These are phyloP conservation scores for Oryzias javanicus DNA, from an alignment of 2,113 vertebrate genomes.

Conservation along the genomic window DNA sequence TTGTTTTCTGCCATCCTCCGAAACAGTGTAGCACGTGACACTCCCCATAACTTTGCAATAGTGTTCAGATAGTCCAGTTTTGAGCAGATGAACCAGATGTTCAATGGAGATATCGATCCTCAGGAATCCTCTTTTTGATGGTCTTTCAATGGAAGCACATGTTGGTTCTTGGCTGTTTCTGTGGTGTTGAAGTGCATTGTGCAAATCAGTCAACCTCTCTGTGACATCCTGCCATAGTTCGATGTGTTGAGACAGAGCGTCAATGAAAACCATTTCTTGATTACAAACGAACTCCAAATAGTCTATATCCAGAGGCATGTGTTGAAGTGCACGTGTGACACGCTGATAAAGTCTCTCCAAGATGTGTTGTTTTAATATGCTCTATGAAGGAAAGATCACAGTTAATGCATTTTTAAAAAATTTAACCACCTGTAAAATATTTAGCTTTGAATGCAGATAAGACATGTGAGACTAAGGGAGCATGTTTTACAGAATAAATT, in stretches of 20 bases:
- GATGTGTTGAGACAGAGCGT: neutral
- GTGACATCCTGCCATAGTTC: neutral
- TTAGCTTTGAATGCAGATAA: no score
- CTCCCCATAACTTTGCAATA: neutral
- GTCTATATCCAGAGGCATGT: neutral
- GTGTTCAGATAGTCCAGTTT: neutral
- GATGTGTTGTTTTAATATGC: neutral
- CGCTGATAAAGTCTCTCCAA: neutral
- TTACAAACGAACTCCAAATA: conserved; percentile 5
- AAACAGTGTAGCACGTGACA: neutral
- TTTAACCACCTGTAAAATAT: no score
- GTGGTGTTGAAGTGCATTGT: conserved; percentile 1
- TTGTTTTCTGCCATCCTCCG: neutral
- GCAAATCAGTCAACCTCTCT: neutral
- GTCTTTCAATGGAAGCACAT: neutral
- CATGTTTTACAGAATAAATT: no score
- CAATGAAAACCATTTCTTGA: conserved; percentile 1
- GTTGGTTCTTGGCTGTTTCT: neutral
- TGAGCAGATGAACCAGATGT: neutral
- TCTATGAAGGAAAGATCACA: no score
- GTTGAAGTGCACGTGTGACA: neutral
- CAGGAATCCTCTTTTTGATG: neutral
- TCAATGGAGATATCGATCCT: neutral
- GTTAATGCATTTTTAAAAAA: no score
- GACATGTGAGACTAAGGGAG: no score